phyloP scores from a whole-genome alignment of 1,140 invertebrate species.

The Zaprionus ornatus region DNA sequence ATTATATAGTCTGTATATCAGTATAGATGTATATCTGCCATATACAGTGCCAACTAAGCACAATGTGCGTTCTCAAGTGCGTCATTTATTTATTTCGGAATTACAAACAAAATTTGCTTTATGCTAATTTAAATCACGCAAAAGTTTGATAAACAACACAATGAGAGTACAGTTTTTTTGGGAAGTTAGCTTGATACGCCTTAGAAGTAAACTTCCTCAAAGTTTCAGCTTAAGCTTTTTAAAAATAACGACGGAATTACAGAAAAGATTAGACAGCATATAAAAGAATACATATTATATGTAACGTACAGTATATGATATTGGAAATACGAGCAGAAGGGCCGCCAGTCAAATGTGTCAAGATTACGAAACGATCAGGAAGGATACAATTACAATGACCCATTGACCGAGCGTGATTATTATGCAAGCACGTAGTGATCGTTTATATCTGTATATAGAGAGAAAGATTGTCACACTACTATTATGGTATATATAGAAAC shows the following conservation, averaged over 20 bases:
- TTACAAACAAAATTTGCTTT: conserved; percentile 11
- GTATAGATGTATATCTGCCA: conserved; percentile 5
- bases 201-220: not conserved
- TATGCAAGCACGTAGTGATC: not conserved
- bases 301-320: not conserved
- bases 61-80: conserved; percentile 15
- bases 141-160: not conserved
- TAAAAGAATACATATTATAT: not conserved
- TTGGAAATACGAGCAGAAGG: not conserved
- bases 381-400: conserved; percentile 50
- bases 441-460: not conserved
- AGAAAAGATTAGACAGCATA: not conserved
- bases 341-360: conserved; percentile 40
- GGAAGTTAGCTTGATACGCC: not conserved
- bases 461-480: not conserved
- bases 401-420: conserved; percentile 3
- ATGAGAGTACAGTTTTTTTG: not conserved
- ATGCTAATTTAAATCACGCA: conserved; percentile 28
- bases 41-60: conserved; percentile 18
- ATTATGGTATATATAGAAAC: too few relatives aligned
- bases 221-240: not conserved
- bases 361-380: conserved; percentile 35
- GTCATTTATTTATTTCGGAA: conserved; percentile 41
- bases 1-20: conserved; percentile 3
- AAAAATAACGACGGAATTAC: not conserved